A percentile compares a stretch with the other conserved stretches of the same genome.
Evolutionary conservation across 2,797 vertebrate species (phyloP).

Genomic region (Eurystomus glaucurus): DNA sequence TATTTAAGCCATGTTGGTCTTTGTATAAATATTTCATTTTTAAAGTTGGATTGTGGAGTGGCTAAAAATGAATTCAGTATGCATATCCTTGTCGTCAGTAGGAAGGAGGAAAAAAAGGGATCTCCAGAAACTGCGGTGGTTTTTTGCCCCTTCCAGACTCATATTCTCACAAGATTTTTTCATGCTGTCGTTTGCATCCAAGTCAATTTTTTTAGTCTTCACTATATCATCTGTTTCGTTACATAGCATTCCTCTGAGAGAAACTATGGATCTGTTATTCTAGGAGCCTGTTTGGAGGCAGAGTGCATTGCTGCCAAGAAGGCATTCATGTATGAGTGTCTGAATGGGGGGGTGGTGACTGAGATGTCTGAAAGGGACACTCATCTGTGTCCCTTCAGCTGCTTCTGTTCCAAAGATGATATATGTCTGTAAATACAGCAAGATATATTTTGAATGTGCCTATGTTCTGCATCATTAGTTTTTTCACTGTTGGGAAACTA

Average conservation of each 20-base stretch:
- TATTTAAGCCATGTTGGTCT: constrained; percentile 31
- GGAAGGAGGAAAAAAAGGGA: not conserved
- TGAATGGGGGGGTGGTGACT: not conserved
- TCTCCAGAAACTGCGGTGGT: not conserved
- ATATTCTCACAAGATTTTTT: not conserved
- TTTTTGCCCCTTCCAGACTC: not conserved
- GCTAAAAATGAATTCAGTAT: not conserved
- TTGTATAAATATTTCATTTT: constrained; percentile 52
- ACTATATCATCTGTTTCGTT: not conserved
- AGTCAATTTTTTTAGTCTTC: not conserved
- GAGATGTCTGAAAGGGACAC: constrained; percentile 8
- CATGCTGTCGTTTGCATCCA: not conserved
- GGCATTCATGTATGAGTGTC: not conserved
- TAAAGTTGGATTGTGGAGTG: not conserved
- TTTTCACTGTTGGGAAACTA: not conserved
- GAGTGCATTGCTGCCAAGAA: not conserved
- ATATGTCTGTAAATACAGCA: constrained; percentile 13
- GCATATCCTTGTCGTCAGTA: not conserved
- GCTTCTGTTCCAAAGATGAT: not conserved
- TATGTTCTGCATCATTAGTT: constrained; percentile 29
- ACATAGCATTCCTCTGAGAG: not conserved
- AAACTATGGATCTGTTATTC: not conserved
- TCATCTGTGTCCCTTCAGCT: not conserved
- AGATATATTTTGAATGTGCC: not conserved
- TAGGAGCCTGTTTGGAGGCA: not conserved